Conservation (phyloP, 2,888 invertebrate genomes). For the Neoascia interrupta region DNA sequence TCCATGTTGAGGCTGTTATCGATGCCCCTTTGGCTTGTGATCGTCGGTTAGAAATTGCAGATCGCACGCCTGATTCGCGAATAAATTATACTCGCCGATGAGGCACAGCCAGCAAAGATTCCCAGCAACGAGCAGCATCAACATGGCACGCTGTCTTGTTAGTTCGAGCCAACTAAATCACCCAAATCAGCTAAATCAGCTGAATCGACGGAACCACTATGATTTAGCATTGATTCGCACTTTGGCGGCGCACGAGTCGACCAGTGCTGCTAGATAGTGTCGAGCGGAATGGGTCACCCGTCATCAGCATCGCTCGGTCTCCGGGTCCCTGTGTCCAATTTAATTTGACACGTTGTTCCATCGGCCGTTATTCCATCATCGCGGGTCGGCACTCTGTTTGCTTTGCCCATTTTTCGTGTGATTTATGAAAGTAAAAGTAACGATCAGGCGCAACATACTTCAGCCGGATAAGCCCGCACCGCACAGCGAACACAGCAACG, state of each 20-base stretch:
- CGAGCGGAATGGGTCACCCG: constrained; percentile 57
- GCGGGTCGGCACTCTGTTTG: constrained; percentile 36
- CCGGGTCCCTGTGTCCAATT: constrained; percentile 62
- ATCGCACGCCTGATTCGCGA: constrained; percentile 37
- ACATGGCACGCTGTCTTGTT: constrained; percentile 45
- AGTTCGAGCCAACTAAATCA: constrained; percentile 26
- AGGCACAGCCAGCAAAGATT: constrained; percentile 20
- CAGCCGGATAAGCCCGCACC: background rate
- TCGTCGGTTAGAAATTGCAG: constrained; percentile 47
- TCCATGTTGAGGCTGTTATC: constrained; percentile 32
- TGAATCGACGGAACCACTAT: constrained; percentile 53
- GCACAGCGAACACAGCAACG: too few relatives aligned
- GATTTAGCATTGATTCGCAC: constrained; percentile 72
- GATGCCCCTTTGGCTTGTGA: constrained; percentile 37
- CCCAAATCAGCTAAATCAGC: constrained; percentile 41
- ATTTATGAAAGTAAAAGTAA: constrained; percentile 71
- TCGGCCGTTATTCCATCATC: constrained; percentile 47
- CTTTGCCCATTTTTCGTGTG: constrained; percentile 64
- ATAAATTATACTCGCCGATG: constrained; percentile 49
- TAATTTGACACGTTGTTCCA: constrained; percentile 65
- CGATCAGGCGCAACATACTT: constrained; percentile 41
- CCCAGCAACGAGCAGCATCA: constrained; percentile 8
- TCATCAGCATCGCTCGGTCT: constrained; percentile 11
- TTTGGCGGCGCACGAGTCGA: too few relatives aligned
- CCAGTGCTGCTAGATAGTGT: constrained; percentile 55